Base-by-base conservation (phyloP, 2,797 vertebrate species). In the Amphiprion clarkii region DNA sequence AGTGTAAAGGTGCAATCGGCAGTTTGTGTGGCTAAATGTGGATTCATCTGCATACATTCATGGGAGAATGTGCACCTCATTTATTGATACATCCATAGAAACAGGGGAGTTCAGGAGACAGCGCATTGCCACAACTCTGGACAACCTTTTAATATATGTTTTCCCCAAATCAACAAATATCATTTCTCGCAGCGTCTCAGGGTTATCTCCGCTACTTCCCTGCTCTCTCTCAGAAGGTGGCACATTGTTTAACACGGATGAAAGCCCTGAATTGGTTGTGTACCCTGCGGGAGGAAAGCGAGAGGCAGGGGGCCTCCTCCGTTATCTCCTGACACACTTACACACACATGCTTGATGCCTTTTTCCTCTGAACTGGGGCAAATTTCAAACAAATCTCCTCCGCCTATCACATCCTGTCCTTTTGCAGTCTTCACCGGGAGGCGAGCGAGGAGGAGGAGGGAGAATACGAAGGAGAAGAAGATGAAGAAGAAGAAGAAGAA, bases 301-400 rank as follows among this genome's bases (percentile, higher is more conserved):
- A 78, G 78, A 81, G 56, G 82, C 64, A 76, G 73, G 81, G 78
- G 76, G 65, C 61, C 66, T 80, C 76, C 71, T 79, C 73, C 16
- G 61, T 78, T 76, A 83, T 89, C 78, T 81, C 84, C 55, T 86
- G 84, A 90, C 91, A 92, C 77, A 87, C 81, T 78, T 79, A 74
- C 56, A 64, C 77, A 76, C 70, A 83, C 68, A 75, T 1, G 49
- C 79, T 46, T 60, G 77, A 81, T 78, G 78, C 53, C 71, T 76
- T 84, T 87, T 84, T 85, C 61, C 67, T 81, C 77, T 88, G 87
- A 93, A 91, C 77, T 88, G 84, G 85, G 88, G 80, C 82, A 85
- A 66, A 81, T 92, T 89, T 92, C 78, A 93, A 90, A 92, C 83
- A 86, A 79, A 77, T 83, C 79, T 89, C 74, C 80, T 69, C 77